Evolutionary conservation across 2,888 invertebrate species (phyloP).

Genomic region (Schizaphis graminum): DNA sequence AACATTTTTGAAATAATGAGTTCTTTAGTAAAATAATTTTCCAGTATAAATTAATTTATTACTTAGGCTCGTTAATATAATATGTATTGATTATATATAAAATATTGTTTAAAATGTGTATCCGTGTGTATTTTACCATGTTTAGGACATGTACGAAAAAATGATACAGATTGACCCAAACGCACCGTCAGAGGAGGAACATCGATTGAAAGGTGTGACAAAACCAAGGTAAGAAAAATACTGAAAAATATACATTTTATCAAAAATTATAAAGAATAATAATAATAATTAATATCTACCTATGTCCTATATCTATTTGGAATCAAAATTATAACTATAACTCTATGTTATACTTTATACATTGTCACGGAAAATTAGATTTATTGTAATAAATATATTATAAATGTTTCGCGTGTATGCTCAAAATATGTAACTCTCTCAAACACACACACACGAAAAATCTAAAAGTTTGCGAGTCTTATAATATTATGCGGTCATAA

Average conservation of each 20-base stretch:
- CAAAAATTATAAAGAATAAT: neutral
- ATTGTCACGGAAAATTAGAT: neutral
- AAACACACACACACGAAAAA: neutral
- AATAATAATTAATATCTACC: neutral
- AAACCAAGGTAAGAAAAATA: slow-evolving; percentile 79
- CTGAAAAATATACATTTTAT: neutral
- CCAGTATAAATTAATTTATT: neutral
- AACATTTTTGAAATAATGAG: neutral
- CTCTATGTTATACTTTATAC: neutral
- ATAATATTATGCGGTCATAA: neutral
- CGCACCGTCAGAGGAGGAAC: slow-evolving; percentile 92
- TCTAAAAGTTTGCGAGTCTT: neutral
- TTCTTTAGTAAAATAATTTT: neutral
- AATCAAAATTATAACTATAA: neutral
- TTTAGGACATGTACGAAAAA: slow-evolving; percentile 96
- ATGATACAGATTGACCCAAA: slow-evolving; percentile 93
- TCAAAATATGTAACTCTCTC: neutral
- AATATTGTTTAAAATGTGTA: neutral
- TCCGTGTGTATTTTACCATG: slow-evolving; percentile 35
- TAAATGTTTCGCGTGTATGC: neutral
- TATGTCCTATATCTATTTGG: neutral
- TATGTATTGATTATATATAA: neutral
- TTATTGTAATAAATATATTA: neutral
- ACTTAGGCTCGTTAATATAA: neutral
- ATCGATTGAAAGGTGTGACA: slow-evolving; percentile 89